Evolutionary conservation across 2,797 vertebrate species (phyloP).

Genomic region (Emys orbicularis): DNA sequence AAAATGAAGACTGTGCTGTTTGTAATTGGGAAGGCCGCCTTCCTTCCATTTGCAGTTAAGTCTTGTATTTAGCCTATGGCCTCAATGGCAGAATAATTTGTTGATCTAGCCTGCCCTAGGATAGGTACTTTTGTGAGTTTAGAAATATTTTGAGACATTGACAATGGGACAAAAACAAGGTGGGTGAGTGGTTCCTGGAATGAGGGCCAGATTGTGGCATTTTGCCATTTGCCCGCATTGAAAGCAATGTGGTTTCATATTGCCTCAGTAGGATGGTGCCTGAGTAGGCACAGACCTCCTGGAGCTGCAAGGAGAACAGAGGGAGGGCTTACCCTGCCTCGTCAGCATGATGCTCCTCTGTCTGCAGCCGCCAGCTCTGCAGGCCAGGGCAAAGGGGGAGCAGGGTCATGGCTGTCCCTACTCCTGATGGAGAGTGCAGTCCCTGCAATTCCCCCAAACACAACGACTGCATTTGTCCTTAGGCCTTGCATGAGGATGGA

Average conservation of each 20-base stretch:
- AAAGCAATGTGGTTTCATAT: not conserved
- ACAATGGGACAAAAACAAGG: not conserved
- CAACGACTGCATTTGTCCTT: not conserved
- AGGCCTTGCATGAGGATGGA: rapidly evolving
- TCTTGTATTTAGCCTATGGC: not conserved
- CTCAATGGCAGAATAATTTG: not conserved
- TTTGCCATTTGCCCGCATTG: not conserved
- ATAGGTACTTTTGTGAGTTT: not conserved
- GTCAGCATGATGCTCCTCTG: not conserved
- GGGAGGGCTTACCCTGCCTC: not conserved
- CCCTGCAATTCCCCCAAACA: not conserved
- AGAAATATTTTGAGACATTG: not conserved
- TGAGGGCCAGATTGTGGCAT: not conserved
- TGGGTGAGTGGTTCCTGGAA: not conserved
- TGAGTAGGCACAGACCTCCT: not conserved
- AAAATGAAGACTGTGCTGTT: rapidly evolving
- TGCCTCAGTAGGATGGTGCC: not conserved
- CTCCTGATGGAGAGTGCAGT: not conserved
- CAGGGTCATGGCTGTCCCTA: not conserved
- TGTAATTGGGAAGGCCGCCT: not conserved
- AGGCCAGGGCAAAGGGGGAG: not conserved
- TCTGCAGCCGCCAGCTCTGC: not conserved
- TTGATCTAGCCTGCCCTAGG: not conserved
- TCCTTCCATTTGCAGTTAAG: not conserved
- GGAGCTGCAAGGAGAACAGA: not conserved